Evolutionary conservation across 2,888 invertebrate genomes (phyloP), one percentile per base, ranked within the genome.

Genomic region (Lasioglossum leucozonium): DNA sequence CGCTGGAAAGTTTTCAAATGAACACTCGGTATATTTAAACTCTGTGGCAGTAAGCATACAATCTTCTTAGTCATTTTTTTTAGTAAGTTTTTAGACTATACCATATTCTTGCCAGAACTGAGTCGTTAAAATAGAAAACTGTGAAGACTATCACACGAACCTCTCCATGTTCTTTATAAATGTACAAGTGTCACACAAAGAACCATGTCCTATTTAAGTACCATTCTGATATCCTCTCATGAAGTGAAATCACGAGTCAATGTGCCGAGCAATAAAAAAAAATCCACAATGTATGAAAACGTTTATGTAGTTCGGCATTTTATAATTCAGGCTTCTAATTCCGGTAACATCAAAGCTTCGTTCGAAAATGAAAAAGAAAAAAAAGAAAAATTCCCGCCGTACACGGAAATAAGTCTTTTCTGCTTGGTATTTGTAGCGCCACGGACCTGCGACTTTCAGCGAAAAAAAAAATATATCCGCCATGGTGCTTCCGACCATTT

Each of bases 381-480:
- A 72, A 47, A 13, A 22, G 22, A 0, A 22, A 13, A 26, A 34
- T 44, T 40, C 10, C 26, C 18, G 47, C 75, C 30, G 40, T 51
- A 62, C 51, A 69, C 30, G 44, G 62, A 83, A 85, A 78, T 81
- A 75, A 76, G 47, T 77, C 82, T 86, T 85, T 86, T 81, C 80
- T 85, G 72, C 72, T 79, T 80, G 72, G 34, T 65, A 71, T 76
- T 73, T 75, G 51, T 55, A 69, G 73, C 78, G n/a, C 44, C 44
- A 67, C 76, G 77, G 62, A 51, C 71, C 30, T 65, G 40, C 77
- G 80, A 82, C 75, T 87, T 73, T 72, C 55, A 72, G 11, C 42
- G 79, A 40, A 72, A 86, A 85, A 87, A 73, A 86, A 85, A 87
- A 74, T n/a, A 86, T 79, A 82, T 58, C 83, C 40, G 34, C 83